Percentiles rank a stretch among this genome's conserved stretches.
Evolutionary conservation across 2,888 invertebrate genomes (phyloP).

Genomic region (Antheraea assamensis): DNA sequence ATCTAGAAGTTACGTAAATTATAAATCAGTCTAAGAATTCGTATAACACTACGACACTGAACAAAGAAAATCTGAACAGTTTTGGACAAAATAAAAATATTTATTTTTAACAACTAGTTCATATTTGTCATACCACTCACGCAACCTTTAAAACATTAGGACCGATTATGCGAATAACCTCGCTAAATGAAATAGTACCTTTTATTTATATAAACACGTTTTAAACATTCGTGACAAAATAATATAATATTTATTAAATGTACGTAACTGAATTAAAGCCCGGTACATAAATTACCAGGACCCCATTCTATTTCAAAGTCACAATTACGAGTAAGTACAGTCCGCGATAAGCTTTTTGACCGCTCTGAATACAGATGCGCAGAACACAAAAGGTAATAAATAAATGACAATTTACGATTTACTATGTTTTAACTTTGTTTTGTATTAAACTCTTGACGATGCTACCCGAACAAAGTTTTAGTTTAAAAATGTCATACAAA

Average conservation of each 20-base stretch:
- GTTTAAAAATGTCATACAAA: no score
- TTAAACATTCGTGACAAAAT: background rate
- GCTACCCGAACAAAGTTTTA: no score
- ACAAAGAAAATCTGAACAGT: background rate
- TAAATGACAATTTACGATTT: no score
- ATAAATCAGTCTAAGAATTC: background rate
- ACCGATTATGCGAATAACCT: background rate
- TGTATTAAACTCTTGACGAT: no score
- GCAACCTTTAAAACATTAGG: background rate
- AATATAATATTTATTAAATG: background rate
- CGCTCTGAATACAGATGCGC: no score
- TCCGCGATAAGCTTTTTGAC: no score
- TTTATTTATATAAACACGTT: conserved; percentile 1
- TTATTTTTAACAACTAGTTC: background rate
- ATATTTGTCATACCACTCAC: background rate
- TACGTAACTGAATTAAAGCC: background rate
- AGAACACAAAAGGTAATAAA: no score
- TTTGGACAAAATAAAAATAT: background rate
- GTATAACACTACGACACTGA: background rate
- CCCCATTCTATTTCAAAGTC: background rate
- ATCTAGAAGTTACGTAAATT: no score
- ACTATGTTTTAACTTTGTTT: no score
- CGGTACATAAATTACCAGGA: background rate
- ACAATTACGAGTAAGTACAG: background rate
- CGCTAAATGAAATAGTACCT: background rate